These are phyloP conservation scores for Ectropis grisescens DNA, from an alignment of 1,140 invertebrate genomes.

Conservation along the genomic window DNA sequence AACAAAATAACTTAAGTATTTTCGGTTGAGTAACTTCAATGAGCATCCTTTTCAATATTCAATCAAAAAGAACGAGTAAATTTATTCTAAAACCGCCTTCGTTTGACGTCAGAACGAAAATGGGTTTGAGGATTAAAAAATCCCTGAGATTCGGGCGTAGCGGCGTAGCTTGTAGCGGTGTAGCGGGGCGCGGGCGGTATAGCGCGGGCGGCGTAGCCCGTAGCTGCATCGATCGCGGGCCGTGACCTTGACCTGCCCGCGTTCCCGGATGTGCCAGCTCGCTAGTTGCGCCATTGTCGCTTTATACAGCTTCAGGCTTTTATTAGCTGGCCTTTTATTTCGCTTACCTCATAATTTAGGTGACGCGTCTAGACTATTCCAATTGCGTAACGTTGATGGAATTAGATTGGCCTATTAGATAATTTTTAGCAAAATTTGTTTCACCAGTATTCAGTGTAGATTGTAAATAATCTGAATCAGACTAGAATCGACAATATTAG, in stretches of 20 bases:
- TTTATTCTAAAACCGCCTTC: too few species aligned
- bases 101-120: conserved; percentile 12
- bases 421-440: too few species aligned
- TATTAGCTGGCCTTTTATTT: conserved; percentile 49
- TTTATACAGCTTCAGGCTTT: conserved; percentile 46
- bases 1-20: too few species aligned
- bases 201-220: conserved; percentile 41
- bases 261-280: conserved; percentile 49
- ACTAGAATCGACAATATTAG: too few species aligned
- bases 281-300: conserved; percentile 58
- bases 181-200: conserved; percentile 22
- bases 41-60: too few species aligned
- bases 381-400: too few species aligned
- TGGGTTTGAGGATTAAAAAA: conserved; percentile 15
- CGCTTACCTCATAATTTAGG: conserved; percentile 15
- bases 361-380: conserved; percentile 7
- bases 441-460: too few species aligned
- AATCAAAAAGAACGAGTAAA: too few species aligned
- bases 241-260: conserved; percentile 68
- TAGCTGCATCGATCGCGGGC: conserved; percentile 69
- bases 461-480: too few species aligned
- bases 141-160: conserved; percentile 17
- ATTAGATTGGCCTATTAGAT: too few species aligned
- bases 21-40: too few species aligned
- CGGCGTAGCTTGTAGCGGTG: conserved; percentile 13